Percentiles rank a stretch among this genome's conserved stretches.
phyloP scores from a whole-genome alignment of 30 jellyfish, hydroid and myxozoan genomes.

The Cassiopea xamachana region DNA sequence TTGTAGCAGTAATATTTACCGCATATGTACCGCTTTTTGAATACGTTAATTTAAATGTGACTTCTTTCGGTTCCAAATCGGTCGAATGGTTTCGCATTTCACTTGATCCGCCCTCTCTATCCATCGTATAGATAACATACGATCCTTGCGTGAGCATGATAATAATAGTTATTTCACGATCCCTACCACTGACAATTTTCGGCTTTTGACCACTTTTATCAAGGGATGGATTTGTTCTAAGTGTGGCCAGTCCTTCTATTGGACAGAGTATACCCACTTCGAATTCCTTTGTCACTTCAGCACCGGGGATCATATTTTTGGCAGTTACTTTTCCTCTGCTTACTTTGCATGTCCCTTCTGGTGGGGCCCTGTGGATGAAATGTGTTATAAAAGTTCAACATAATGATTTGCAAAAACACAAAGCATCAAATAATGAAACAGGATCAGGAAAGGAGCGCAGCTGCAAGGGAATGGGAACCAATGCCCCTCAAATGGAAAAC shows the following conservation, averaged over 20 bases:
- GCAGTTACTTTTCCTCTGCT: constrained; percentile 38
- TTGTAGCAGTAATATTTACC: constrained; percentile 7
- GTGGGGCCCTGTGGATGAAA: constrained; percentile 4
- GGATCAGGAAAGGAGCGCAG: no score
- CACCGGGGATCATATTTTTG: constrained; percentile 13
- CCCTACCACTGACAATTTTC: neutral
- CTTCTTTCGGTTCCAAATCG: neutral
- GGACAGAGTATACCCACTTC: constrained; percentile 54
- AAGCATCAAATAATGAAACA: no score
- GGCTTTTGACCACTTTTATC: neutral
- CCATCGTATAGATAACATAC: constrained; percentile 25
- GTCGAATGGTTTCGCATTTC: constrained; percentile 33
- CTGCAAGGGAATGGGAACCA: no score
- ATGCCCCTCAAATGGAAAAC: no score
- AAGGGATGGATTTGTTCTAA: constrained; percentile 12
- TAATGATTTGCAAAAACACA: no score
- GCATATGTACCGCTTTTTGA: neutral
- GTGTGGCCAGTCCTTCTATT: constrained; percentile 9
- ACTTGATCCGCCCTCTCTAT: constrained; percentile 8
- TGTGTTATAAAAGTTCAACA: neutral
- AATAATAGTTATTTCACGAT: neutral
- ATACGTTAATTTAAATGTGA: constrained; percentile 23
- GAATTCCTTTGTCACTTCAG: constrained; percentile 4
- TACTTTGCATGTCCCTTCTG: constrained; percentile 9
- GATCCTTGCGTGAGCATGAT: constrained; percentile 43